Evolutionary conservation across 2,113 vertebrate species (phyloP), one percentile per base, ranked within the genome.

Genomic region (Forbesichthys agassizii): DNA sequence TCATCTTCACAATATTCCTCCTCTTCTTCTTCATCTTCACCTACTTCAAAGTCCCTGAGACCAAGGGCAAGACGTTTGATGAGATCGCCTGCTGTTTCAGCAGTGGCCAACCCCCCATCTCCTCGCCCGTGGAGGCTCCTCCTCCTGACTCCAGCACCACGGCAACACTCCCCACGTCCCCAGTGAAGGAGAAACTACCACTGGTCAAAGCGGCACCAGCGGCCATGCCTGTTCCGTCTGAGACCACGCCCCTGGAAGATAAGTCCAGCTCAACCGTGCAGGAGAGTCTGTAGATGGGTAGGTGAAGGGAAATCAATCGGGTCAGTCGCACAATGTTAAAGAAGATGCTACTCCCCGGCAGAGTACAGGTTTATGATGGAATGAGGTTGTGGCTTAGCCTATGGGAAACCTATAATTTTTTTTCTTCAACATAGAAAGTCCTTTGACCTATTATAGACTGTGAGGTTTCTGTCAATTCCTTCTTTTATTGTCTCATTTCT

Each of bases 1-100:
- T 99, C 64, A 88, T 99, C 83, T 99, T 99, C 74, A 76, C 90
- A 0, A 46, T 58, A 66, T 92, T 98, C 80, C 94, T 99, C 53
- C 4, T 96, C 59, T 0, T 95, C 83, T 99, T 99, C 86, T 94
- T 96, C 75, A 5, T 98, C 88, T 99, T 97, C 91, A 98, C 96
- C 1, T 98, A 88, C 91, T 88, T 98, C 87, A 94, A 96, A 92
- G 96, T 99, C 64, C 96, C 97, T 0, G 98, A 99, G 92, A 99
- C 98, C 11, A 95, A 86, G 73, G 97, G 97, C 18, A 94, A 95
- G 84, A 99, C 96, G 80, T 98, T 98, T 33, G 97, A 99, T 20
- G 96, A 99, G 36, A 99, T 99, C 49, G 79, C 96, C 3, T 91
- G 86, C 6, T 55, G 77, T 57, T 98, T 98, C 72, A 33, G 88